phyloP scores from a whole-genome alignment of 2,797 vertebrate genomes.

The Triplophysa yarkandensis region DNA sequence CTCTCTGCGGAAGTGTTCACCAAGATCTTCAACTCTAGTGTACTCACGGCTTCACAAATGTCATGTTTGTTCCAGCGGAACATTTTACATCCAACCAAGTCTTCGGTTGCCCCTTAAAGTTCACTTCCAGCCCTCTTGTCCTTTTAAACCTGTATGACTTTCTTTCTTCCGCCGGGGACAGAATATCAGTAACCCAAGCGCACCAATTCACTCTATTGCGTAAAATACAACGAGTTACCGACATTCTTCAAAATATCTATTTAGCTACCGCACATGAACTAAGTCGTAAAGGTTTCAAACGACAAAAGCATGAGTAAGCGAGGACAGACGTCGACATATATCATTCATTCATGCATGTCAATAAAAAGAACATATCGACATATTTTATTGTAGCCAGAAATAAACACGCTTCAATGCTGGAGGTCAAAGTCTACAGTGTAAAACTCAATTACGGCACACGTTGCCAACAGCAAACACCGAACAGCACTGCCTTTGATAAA shows the following conservation, averaged over 20 bases:
- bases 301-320: too few species aligned
- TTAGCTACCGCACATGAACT: too few species aligned
- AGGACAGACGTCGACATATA: neutral
- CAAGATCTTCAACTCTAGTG: conserved; percentile 9
- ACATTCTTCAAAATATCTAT: too few species aligned
- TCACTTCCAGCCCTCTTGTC: too few species aligned
- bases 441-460: neutral
- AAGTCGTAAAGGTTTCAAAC: too few species aligned
- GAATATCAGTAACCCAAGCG: too few species aligned
- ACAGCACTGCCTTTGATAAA: conserved; percentile 14
- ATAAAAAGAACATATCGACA: neutral
- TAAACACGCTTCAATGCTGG: neutral
- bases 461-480: neutral
- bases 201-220: too few species aligned
- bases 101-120: too few species aligned
- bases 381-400: neutral
- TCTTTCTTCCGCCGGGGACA: too few species aligned
- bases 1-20: conserved; percentile 11
- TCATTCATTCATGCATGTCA: neutral
- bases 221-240: too few species aligned
- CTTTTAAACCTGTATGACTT: too few species aligned
- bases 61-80: conserved; percentile 18
- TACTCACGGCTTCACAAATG: conserved; percentile 21
- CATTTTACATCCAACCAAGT: conserved; percentile 13
- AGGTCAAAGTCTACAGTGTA: conserved; percentile 30